Base-by-base conservation (phyloP, 2,888 invertebrate species). In the Coleophora deauratella region DNA sequence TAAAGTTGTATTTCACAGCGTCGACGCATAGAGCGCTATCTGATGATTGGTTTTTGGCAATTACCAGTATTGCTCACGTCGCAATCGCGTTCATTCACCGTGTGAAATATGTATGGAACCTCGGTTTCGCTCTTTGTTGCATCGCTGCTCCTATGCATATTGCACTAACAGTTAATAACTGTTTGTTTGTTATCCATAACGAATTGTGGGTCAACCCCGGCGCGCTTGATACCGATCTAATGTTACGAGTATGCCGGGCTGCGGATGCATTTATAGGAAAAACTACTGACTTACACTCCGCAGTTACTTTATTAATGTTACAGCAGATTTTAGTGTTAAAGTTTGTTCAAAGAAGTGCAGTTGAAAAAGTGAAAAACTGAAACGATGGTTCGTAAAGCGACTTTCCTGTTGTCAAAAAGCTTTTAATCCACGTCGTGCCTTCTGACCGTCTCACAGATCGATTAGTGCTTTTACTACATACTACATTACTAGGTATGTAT, bases 31-130 rank as follows among this genome's bases (percentile, higher is more conserved):
- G 66, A 63, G 62, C 80, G 81, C 84, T 85, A 85, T 85, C 85
- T 85, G 85, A 85, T 85, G 85, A 85, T 85, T 85, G 85, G 82
- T 85, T 85, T 85, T 85, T 85, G 85, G 84, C 84, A 85, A 85
- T 85, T 85, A 85, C 70, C 85, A 76, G 80, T 82, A 84, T 82
- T 84, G 81, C 77, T 72, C 80, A 77, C 78, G 70, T 75, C 69
- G 72, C 72, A 78, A 73, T 76, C 73, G 79, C 65, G 85, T 74
- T 81, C 80, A 79, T 82, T 77, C 82, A 78, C 74, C 80, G 71
- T 80, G 73, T 85, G 81, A 85, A 85, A 80, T 85, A 84, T 84
- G 85, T 84, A 82, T 84, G 72, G 71, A 65, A 65, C 72, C 66
- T 66, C 67, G 65, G 64, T 66, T 75, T 72, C 66, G 68, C 79